Evolutionary conservation across 2,888 invertebrate genomes (phyloP).

Genomic region (Pachymerium ferrugineum): DNA sequence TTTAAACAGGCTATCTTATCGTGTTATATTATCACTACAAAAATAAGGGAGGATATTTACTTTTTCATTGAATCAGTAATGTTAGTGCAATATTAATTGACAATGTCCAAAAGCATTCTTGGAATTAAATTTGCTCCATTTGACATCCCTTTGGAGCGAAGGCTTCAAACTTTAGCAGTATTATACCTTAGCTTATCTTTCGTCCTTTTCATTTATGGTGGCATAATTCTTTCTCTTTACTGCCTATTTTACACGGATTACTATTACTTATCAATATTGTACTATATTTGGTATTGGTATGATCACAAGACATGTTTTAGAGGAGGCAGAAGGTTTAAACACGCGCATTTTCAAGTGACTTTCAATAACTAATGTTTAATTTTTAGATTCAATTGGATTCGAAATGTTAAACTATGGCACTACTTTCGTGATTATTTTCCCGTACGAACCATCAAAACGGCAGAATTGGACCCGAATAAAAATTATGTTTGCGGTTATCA

Average conservation of each 20-base stretch:
- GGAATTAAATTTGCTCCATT: background rate
- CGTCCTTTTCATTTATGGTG: conserved; percentile 48
- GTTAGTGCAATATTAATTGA: background rate
- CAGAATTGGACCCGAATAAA: conserved; percentile 67
- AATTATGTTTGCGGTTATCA: conserved; percentile 84
- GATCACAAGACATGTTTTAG: conserved; percentile 58
- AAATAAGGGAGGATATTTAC: too few species aligned
- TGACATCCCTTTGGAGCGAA: conserved; percentile 47
- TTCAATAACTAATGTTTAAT: background rate
- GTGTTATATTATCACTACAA: too few species aligned
- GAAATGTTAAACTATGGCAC: conserved; percentile 63
- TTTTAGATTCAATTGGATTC: background rate
- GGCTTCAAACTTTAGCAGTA: conserved; percentile 77
- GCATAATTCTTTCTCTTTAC: conserved; percentile 54
- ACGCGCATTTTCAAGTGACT: background rate
- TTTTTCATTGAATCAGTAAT: background rate
- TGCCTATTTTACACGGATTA: conserved; percentile 51
- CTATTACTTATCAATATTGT: conserved; percentile 52
- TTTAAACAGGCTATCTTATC: too few species aligned
- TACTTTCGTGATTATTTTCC: conserved; percentile 81
- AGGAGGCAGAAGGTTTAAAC: conserved; percentile 49
- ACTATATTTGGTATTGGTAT: conserved; percentile 61
- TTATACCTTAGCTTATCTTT: conserved; percentile 64
- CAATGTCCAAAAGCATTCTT: background rate
- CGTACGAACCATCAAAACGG: conserved; percentile 70